Percentiles rank a stretch among this genome's conserved stretches.
phyloP scores from a whole-genome alignment of 2,888 invertebrate species.

The Macrophya annulata region DNA sequence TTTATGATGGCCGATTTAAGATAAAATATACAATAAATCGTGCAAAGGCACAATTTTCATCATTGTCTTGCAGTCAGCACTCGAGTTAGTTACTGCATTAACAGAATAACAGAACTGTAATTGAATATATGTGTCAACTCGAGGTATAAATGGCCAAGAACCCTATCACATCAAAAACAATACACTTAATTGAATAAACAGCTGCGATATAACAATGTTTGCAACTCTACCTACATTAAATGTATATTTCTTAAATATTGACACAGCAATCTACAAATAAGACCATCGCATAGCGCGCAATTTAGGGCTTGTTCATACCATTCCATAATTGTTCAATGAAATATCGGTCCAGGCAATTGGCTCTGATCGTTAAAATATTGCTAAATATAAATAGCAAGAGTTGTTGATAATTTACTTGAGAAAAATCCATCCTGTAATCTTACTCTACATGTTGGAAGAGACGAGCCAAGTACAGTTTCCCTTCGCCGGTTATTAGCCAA shows the following conservation, averaged over 20 bases:
- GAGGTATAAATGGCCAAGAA: neutral
- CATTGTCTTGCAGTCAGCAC: neutral
- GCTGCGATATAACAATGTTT: constrained; percentile 34
- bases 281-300: constrained; percentile 36
- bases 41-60: constrained; percentile 30
- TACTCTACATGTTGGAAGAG: constrained; percentile 49
- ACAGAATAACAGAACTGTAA: neutral
- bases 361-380: constrained; percentile 39
- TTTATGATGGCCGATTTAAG: neutral
- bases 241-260: neutral
- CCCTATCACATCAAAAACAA: constrained; percentile 28
- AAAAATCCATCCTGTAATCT: constrained; percentile 46
- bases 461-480: constrained; percentile 53
- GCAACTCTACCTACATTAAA: constrained; percentile 44
- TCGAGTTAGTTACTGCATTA: constrained; percentile 17
- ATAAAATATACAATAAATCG: constrained; percentile 15
- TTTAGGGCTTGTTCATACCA: constrained; percentile 41
- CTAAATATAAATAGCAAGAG: constrained; percentile 24
- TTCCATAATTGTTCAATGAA: constrained; percentile 45
- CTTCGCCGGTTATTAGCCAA: constrained; percentile 52
- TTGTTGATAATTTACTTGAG: constrained; percentile 35
- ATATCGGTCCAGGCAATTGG: constrained; percentile 47
- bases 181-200: constrained; percentile 26
- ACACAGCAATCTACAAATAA: constrained; percentile 35
- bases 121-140: neutral